Base-by-base conservation (phyloP, 2,113 vertebrate genomes). In the Strix aluco region DNA sequence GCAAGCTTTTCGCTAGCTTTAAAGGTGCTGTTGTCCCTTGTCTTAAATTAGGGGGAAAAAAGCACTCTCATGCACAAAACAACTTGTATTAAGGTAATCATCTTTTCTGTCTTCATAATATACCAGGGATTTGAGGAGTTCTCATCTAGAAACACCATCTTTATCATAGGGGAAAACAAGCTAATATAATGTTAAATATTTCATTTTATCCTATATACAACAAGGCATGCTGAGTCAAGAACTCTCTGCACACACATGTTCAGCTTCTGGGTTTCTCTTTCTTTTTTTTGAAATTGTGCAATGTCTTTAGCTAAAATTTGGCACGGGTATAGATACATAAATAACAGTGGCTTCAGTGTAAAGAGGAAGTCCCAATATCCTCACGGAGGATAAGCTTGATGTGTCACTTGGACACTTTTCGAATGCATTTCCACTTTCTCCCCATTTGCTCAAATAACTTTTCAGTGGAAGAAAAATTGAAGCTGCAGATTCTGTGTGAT, bases 361-460 rank as follows among this genome's bases (percentile, higher is more conserved):
- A 92, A 94, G 70, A 92, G 93, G 91, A 90, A 90, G 80, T 93
- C 88, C 83, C 73, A 57, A 20, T 80, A 81, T 94, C 86, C 78
- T 94, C 86, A 55, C 23, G 10, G 72, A 93, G 80, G 75, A 79
- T 65, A 88, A 94, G 93, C 94, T 42, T 74, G 54, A 88, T 94
- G 69, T 95, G 94, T 88, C 79, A 78, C 86, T 94, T 97, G 95
- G 88, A 94, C 63, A 58, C 65, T 59, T 94, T 96, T 94, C 0
- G 42, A 95, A 91, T 84, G 44, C n/a, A 40, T 80, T 95, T 96
- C 92, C 93, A 94, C 77, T 95, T 93, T 96, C 88, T 92, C 44
- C 62, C 92, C 81, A 90, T 86, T 90, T 82, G 90, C 74, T 92
- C 95, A 92, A 81, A 93, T 89, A 95, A 97, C 90, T 98, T 94